Evolutionary conservation across 2,113 vertebrate genomes (phyloP), one percentile per base, ranked within the genome.

Genomic region (Apaloderma vittatum): DNA sequence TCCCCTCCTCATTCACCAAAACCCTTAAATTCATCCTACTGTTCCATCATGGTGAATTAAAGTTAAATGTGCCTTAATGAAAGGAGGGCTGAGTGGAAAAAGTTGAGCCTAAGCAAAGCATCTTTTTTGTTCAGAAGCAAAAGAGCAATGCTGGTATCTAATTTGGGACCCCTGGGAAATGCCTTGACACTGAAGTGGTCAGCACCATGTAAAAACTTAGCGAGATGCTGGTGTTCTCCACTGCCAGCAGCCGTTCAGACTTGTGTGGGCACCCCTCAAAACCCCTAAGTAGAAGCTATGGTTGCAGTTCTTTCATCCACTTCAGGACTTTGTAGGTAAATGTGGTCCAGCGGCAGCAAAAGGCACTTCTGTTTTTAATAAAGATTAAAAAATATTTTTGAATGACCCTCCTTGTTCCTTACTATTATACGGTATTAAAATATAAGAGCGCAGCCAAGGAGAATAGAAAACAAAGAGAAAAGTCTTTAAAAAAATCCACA

Each of bases 341-440:
- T 82, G 95, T 80, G 95, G 94, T 97, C 93, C 94, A 80, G 84
- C 12, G 0, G 48, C 91, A 94, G 80, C 76, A 94, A 89, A 93
- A 92, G 86, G 70, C 75, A 87, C 65, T 45, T 97, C 96, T 97
- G 96, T 48, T 96, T 97, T 94, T 95, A 97, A 97, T 97, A 97
- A 97, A 96, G 90, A 96, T 93, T 97, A 85, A 95, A 96, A 97
- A 96, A 96, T 97, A 97, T 97, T 97, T 96, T 96, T 94, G 86
- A 97, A 97, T 96, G 76, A 96, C 93, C 91, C 78, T 97, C 91
- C 96, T 95, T 96, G 96, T 96, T 95, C 93, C 93, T 97, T 97
- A 90, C 95, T 96, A 94, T 97, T 97, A 97, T 86, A 96, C 27
- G 0, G 70, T 93, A 97, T 96, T 97, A 96, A 97, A 96, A 89